phyloP scores from a whole-genome alignment of 2,797 vertebrate species.

The Crocidura indochinensis region DNA sequence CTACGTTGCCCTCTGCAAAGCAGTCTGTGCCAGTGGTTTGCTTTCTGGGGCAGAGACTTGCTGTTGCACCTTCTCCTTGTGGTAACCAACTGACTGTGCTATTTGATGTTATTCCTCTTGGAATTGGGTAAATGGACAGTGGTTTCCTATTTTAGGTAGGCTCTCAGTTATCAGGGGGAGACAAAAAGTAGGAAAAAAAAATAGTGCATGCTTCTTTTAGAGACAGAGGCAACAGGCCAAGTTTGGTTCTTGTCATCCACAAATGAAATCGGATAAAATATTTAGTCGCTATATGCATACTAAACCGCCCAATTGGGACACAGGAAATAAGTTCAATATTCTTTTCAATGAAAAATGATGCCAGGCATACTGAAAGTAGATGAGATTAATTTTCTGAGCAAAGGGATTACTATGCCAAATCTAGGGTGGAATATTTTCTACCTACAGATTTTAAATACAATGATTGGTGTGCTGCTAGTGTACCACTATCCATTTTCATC shows the following conservation, averaged over 20 bases:
- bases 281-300: conserved; percentile 7
- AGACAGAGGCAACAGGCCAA: conserved; percentile 59
- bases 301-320: conserved; percentile 45
- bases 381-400: neutral
- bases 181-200: conserved; percentile 5
- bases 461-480: neutral
- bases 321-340: conserved; percentile 38
- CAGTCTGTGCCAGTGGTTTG: neutral
- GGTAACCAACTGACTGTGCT: neutral
- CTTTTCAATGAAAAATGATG: conserved; percentile 1
- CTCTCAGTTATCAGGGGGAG: neutral
- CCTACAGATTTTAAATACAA: conserved; percentile 21
- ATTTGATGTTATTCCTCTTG: neutral
- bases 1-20: neutral
- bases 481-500: neutral
- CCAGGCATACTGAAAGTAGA: neutral
- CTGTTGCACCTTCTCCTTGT: neutral
- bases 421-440: neutral
- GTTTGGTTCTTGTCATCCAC: conserved; percentile 17
- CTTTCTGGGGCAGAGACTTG: neutral
- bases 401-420: neutral
- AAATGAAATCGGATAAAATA: conserved; percentile 59
- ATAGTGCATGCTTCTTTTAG: conserved; percentile 6
- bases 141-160: neutral
- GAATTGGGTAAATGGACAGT: neutral